A percentile compares a stretch with the other conserved stretches of the same genome.
These are phyloP conservation scores for Puffinus mauretanicus DNA, from an alignment of 2,113 vertebrate genomes.

Conservation along the genomic window DNA sequence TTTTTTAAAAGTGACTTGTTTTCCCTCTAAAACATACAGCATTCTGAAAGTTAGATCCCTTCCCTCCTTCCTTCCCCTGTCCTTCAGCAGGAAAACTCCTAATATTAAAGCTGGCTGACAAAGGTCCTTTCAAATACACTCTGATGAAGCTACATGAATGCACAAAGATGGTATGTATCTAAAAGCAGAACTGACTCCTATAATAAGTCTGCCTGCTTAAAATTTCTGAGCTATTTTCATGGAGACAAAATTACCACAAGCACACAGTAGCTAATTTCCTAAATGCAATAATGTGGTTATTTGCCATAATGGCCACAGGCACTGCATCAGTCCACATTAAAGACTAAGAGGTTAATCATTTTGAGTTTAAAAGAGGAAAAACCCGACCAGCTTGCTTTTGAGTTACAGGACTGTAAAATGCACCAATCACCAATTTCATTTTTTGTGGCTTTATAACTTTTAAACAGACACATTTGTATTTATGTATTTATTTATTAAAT, in stretches of 20 bases:
- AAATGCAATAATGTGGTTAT: slow-evolving; percentile 31
- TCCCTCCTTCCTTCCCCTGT: background rate
- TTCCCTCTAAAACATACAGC: background rate
- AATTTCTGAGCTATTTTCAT: slow-evolving; percentile 19
- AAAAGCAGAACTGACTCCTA: background rate
- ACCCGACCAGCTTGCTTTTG: background rate
- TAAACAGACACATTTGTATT: slow-evolving; percentile 28
- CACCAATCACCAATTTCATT: background rate
- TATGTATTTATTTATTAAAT: slow-evolving; percentile 46
- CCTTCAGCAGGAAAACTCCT: background rate
- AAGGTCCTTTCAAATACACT: background rate
- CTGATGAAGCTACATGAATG: background rate
- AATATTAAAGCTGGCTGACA: background rate
- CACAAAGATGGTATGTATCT: background rate
- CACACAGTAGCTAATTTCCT: slow-evolving; percentile 26
- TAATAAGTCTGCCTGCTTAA: background rate
- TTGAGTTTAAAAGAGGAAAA: background rate
- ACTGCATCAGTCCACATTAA: slow-evolving; percentile 13
- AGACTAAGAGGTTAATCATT: background rate
- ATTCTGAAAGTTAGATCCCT: background rate
- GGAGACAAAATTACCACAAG: slow-evolving; percentile 9
- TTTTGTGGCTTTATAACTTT: background rate
- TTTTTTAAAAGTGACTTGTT: background rate
- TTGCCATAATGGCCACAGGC: slow-evolving; percentile 9
- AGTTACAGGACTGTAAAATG: background rate